Conservation (phyloP, 2,797 vertebrate genomes). For the Sciurus vulgaris region DNA sequence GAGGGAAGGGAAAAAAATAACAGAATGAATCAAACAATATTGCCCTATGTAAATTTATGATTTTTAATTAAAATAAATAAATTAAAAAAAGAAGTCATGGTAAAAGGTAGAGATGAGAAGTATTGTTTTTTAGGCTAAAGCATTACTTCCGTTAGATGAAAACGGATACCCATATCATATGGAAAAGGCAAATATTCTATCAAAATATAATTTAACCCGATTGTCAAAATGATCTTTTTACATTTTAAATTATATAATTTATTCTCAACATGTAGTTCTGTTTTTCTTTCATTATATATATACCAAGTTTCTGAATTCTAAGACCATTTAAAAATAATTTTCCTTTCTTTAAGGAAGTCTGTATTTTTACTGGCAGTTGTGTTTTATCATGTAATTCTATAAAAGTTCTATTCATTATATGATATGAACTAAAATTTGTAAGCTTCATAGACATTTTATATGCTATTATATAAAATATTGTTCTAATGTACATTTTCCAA, state of each 20-base stretch:
- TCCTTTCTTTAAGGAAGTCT: slow-evolving; percentile 28
- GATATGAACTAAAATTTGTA: slow-evolving; percentile 17
- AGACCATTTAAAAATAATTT: background rate
- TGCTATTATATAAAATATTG: background rate
- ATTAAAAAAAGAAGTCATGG: background rate
- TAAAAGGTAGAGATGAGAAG: background rate
- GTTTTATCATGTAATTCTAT: slow-evolving; percentile 11
- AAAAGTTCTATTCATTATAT: background rate
- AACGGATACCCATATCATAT: background rate
- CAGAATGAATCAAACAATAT: too few species aligned
- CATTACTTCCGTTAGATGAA: background rate
- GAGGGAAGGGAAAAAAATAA: too few species aligned
- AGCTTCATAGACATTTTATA: background rate
- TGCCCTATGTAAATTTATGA: too few species aligned
- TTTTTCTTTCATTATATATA: slow-evolving; percentile 20
- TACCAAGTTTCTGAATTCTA: slow-evolving; percentile 2
- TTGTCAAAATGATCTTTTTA: slow-evolving; percentile 20
- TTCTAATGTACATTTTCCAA: background rate
- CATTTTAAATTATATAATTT: slow-evolving; percentile 22
- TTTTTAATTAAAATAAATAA: too few species aligned
- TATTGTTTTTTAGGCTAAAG: background rate
- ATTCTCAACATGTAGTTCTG: background rate
- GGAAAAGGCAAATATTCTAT: background rate
- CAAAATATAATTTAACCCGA: background rate
- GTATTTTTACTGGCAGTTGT: slow-evolving; percentile 10